Evolutionary conservation across 2,888 invertebrate species (phyloP).

Genomic region (Cloeon dipterum): DNA sequence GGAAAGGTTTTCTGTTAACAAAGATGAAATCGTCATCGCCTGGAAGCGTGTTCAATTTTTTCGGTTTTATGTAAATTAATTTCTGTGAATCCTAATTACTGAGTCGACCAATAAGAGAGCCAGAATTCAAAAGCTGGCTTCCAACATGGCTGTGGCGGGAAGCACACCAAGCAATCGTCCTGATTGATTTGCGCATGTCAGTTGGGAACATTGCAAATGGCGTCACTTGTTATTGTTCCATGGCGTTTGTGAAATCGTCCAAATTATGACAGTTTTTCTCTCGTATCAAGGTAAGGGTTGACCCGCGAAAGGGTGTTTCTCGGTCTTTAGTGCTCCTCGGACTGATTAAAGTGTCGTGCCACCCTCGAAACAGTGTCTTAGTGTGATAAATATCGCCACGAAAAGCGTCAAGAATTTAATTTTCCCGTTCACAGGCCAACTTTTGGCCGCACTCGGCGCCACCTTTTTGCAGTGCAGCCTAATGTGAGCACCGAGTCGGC

Average conservation of each 20-base stretch:
- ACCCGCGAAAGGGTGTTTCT: too few species aligned
- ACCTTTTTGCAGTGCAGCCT: too few species aligned
- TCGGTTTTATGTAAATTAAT: slow-evolving; percentile 4
- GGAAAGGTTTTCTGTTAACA: background rate
- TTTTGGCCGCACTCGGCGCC: too few species aligned
- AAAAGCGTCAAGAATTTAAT: too few species aligned
- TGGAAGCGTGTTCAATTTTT: slow-evolving; percentile 4
- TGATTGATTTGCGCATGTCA: slow-evolving; percentile 43
- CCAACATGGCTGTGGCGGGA: slow-evolving; percentile 15
- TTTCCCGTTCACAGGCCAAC: too few species aligned
- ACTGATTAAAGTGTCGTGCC: too few species aligned
- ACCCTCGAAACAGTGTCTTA: too few species aligned
- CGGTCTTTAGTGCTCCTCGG: too few species aligned
- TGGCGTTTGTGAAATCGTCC: slow-evolving; percentile 39
- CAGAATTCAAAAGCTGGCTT: slow-evolving; percentile 10
- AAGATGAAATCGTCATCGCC: slow-evolving; percentile 7
- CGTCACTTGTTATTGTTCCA: slow-evolving; percentile 98
- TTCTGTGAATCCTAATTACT: slow-evolving; percentile 6
- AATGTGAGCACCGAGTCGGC: too few species aligned
- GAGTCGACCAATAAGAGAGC: slow-evolving; percentile 8
- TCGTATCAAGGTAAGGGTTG: slow-evolving; percentile 21
- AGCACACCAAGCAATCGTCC: slow-evolving; percentile 16
- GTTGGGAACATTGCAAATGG: slow-evolving; percentile 85
- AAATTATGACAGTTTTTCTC: slow-evolving; percentile 22
- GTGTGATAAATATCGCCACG: too few species aligned